Evolutionary conservation across 2,113 vertebrate genomes (phyloP).

Genomic region (Chamaea fasciata): DNA sequence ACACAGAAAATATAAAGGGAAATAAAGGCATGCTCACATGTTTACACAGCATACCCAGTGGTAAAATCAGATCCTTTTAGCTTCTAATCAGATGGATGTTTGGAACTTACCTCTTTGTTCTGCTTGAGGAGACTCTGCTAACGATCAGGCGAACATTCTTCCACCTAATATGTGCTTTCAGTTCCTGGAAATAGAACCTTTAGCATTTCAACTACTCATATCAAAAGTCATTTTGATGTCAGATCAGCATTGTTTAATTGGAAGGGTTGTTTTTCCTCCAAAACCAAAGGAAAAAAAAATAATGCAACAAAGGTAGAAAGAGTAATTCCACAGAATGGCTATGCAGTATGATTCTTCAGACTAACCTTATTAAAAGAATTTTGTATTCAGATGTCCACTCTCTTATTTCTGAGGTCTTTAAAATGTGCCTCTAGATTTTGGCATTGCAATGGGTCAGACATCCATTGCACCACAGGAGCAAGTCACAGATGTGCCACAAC

Average conservation of each 20-base stretch:
- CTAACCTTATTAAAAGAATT: neutral
- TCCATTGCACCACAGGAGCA: neutral
- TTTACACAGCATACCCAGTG: neutral
- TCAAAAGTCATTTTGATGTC: slow-evolving; percentile 16
- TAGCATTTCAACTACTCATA: neutral
- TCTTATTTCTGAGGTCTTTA: neutral
- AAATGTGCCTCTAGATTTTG: neutral
- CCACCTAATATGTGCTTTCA: neutral
- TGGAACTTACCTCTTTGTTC: neutral
- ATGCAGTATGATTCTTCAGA: neutral
- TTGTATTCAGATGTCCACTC: neutral
- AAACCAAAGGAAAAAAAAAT: slow-evolving; percentile 1
- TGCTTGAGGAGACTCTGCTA: neutral
- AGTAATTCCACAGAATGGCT: neutral
- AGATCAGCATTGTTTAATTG: neutral
- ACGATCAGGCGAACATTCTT: neutral
- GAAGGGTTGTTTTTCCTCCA: neutral
- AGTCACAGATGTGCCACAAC: neutral
- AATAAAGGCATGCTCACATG: neutral
- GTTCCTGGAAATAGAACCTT: slow-evolving; percentile 21
- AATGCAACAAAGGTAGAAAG: neutral
- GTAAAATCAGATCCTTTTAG: slow-evolving; percentile 13
- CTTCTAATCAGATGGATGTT: neutral
- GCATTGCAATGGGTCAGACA: neutral
- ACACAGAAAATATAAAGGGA: neutral